A percentile compares a stretch with the other conserved stretches of the same genome.
Evolutionary conservation across 2,797 vertebrate genomes (phyloP).

Genomic region (Crenichthys baileyi): DNA sequence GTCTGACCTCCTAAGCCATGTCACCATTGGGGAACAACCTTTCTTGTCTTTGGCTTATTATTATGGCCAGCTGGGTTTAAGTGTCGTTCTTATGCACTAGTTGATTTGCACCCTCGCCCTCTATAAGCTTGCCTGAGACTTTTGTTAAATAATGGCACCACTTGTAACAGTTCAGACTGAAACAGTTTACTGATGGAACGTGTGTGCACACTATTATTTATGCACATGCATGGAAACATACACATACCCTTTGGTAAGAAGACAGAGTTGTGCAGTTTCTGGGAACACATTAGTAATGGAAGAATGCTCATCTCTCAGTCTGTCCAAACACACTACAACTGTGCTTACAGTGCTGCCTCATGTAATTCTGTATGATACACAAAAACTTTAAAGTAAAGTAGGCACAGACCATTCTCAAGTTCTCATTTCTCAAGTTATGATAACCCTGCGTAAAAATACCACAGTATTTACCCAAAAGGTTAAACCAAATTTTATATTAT

Average conservation of each 20-base stretch:
- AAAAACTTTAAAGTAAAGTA: slow-evolving; percentile 53
- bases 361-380: slow-evolving; percentile 57
- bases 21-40: slow-evolving; percentile 66
- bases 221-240: slow-evolving; percentile 38
- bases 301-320: slow-evolving; percentile 71
- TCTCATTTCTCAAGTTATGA: not conserved
- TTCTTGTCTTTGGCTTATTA: slow-evolving; percentile 64
- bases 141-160: slow-evolving; percentile 68
- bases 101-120: slow-evolving; percentile 52
- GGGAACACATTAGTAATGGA: slow-evolving; percentile 66
- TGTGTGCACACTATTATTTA: slow-evolving; percentile 45
- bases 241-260: slow-evolving; percentile 20
- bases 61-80: slow-evolving; percentile 63
- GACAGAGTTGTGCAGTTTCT: slow-evolving; percentile 52
- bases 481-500: not conserved
- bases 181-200: slow-evolving; percentile 68
- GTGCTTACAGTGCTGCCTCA: slow-evolving; percentile 64
- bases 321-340: slow-evolving; percentile 73
- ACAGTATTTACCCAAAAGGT: not conserved
- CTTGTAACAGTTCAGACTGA: slow-evolving; percentile 77
- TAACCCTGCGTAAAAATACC: not conserved
- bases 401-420: slow-evolving; percentile 12
- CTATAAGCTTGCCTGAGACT: slow-evolving; percentile 51
- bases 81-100: slow-evolving; percentile 68
- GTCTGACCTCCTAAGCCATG: slow-evolving; percentile 69